Conservation (phyloP, 2,888 invertebrate species). For the Habrosyne pyritoides region DNA sequence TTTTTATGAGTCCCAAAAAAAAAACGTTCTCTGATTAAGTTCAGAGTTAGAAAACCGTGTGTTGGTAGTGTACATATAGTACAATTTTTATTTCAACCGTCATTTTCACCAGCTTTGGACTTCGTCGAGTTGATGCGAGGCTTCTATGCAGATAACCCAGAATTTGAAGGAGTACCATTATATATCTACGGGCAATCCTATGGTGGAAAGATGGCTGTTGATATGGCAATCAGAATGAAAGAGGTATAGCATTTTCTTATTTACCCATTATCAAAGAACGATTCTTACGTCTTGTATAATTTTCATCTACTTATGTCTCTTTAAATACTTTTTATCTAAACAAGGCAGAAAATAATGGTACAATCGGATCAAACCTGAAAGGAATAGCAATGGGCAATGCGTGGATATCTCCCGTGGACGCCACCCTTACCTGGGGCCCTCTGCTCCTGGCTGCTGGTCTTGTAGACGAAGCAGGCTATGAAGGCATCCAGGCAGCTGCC, state of each 20-base stretch:
- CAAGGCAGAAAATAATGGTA: conserved; percentile 85
- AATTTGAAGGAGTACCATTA: conserved; percentile 88
- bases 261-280: too few species aligned
- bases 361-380: conserved; percentile 87
- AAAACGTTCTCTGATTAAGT: too few species aligned
- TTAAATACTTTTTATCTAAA: conserved; percentile 3
- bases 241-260: conserved; percentile 64
- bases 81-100: conserved; percentile 32
- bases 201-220: conserved; percentile 96
- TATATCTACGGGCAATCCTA: conserved; percentile 96
- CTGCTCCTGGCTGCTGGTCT: conserved; percentile 89
- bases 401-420: conserved; percentile 95
- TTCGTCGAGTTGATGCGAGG: conserved; percentile 88
- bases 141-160: conserved; percentile 86
- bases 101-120: conserved; percentile 85
- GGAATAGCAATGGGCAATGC: conserved; percentile 94
- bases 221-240: conserved; percentile 87
- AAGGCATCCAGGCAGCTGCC: conserved; percentile 83
- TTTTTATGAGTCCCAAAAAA: too few species aligned
- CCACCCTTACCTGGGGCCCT: conserved; percentile 92
- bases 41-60: too few species aligned
- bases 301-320: not conserved
- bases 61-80: too few species aligned
- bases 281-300: too few species aligned
- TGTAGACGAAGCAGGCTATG: conserved; percentile 87